Evolutionary conservation across 2,113 vertebrate genomes (phyloP).

Genomic region (Panthera tigris): DNA sequence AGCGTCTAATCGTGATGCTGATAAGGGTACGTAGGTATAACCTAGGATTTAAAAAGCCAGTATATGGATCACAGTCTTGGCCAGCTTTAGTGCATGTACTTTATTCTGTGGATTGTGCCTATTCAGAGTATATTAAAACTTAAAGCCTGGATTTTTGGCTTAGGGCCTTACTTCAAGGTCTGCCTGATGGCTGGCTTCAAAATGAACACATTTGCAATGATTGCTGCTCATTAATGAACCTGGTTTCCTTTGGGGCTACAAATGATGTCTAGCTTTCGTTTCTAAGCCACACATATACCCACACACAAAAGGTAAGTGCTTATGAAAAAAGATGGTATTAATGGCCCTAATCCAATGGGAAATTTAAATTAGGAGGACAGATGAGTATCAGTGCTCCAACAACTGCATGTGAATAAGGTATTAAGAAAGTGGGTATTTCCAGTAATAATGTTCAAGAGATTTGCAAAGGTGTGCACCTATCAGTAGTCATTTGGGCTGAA

Average conservation of each 20-base stretch:
- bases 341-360: neutral
- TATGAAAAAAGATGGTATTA: neutral
- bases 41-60: neutral
- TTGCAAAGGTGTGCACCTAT: neutral
- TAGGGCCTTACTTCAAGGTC: neutral
- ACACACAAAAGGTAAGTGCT: neutral
- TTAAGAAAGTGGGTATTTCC: neutral
- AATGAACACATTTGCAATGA: neutral
- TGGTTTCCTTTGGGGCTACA: neutral
- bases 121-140: neutral
- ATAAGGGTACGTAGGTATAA: fast-evolving
- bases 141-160: neutral
- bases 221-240: neutral
- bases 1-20: neutral
- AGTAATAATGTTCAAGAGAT: fast-evolving
- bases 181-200: neutral
- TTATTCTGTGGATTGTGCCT: neutral
- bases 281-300: neutral
- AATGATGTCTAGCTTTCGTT: neutral
- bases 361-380: neutral
- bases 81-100: neutral
- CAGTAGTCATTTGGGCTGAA: neutral
- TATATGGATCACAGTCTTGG: too few relatives aligned
- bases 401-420: too few relatives aligned
- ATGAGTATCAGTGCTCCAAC: fast-evolving